Evolutionary conservation across 2,113 vertebrate species (phyloP), one percentile per base, ranked within the genome.

Genomic region (Tamias sibiricus): DNA sequence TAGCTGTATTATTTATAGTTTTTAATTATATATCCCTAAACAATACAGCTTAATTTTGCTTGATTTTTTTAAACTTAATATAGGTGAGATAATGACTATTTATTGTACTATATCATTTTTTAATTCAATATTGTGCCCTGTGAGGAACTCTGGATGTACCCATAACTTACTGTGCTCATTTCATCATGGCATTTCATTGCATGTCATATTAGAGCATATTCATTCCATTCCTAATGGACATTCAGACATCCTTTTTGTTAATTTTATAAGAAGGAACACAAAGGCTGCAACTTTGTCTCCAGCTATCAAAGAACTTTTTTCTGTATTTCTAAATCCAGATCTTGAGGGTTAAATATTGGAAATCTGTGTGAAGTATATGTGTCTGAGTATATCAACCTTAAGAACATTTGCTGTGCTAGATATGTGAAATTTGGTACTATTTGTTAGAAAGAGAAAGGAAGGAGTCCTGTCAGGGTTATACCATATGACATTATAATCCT

Each of bases 41-140:
- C 9, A 75, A 47, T 35, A 68, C 0, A 69, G 6, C 54, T 86
- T 40, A 35, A 74, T 17, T 74, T 88, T 79, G 30, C 37, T 30
- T 89, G 8, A 32, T 74, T 97, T 74, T 97, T 85, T 77, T 64
- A 68, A 84, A 57, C 6, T 95, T 66, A 85, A 75, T 64, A 28
- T 68, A 74, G 80, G 24, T 59, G 75, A n/a, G 26, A 71, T 49
- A 87, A 74, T 84, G 69, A 94, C 69, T 85, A 75, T n/a, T 74
- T 94, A 69, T 54, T 42, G 62, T 59, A 81, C 28, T n/a, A 24
- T 80, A 0, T 80, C 79, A 66, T 40, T 83, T 81, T 76, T 84
- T 74, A 69, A 90, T 22, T 91, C 52, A 93, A n/a, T 35, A 87
- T 57, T 75, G 16, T 32, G 9, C 37, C 22, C 83, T 90, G 49